A percentile compares a stretch with the other conserved stretches of the same genome.
Conservation (phyloP, 2,888 invertebrate species). For the Netelia virgata region DNA sequence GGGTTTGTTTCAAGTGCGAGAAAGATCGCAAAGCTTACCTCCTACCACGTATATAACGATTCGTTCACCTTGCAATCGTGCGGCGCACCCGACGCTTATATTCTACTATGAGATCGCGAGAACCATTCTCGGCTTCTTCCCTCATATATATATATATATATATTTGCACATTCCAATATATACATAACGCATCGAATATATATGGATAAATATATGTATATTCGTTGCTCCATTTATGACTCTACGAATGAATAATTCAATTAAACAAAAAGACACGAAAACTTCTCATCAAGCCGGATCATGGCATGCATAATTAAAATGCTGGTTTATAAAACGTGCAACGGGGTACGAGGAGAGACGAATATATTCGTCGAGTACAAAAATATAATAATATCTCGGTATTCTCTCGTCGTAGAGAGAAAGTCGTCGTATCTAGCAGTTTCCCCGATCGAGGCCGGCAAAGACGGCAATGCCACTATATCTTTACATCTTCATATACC, state of each 20-base stretch:
- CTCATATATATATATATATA: slow-evolving; percentile 16
- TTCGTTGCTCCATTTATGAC: slow-evolving; percentile 63
- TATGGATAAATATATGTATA: slow-evolving; percentile 1
- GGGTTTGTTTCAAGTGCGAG: slow-evolving; percentile 49
- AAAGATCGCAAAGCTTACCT: slow-evolving; percentile 27
- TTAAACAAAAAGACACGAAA: slow-evolving; percentile 37
- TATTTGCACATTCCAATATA: slow-evolving; percentile 1
- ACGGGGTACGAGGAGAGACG: slow-evolving; percentile 23
- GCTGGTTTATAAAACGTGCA: slow-evolving; percentile 49
- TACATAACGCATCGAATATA: neutral
- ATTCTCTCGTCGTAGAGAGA: slow-evolving; percentile 33
- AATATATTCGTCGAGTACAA: slow-evolving; percentile 26
- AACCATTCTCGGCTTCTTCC: slow-evolving; percentile 60
- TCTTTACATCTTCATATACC: slow-evolving; percentile 5
- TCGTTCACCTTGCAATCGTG: slow-evolving; percentile 65
- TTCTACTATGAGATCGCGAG: slow-evolving; percentile 61
- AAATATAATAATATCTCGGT: slow-evolving; percentile 15
- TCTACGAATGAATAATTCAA: slow-evolving; percentile 67
- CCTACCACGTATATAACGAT: slow-evolving; percentile 37
- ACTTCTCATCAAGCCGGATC: slow-evolving; percentile 55
- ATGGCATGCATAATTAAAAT: slow-evolving; percentile 68
- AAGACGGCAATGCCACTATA: neutral
- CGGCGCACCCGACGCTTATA: slow-evolving; percentile 51
- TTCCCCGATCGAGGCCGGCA: neutral
- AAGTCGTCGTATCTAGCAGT: slow-evolving; percentile 8